Evolutionary conservation across 2,888 invertebrate species (phyloP).

Genomic region (Xanthostigma xanthostigma): DNA sequence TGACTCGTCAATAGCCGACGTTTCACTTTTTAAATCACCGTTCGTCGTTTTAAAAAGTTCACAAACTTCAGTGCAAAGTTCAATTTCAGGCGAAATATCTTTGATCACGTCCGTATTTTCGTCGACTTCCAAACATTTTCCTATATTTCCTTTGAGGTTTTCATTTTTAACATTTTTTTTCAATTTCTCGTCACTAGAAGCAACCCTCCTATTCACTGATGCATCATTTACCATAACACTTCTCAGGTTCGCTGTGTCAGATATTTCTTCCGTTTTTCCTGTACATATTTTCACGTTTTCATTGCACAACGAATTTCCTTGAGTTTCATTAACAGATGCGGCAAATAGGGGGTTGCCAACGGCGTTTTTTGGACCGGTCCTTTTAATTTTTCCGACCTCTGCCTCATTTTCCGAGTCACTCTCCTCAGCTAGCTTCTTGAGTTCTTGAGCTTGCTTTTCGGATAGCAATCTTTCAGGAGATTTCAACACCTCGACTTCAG

Average conservation of each 20-base stretch:
- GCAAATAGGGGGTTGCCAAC: constrained; percentile 21
- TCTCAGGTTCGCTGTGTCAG: too few relatives aligned
- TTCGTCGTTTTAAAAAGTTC: too few relatives aligned
- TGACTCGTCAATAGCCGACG: too few relatives aligned
- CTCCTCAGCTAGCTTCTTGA: constrained; percentile 13
- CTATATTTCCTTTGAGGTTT: neutral
- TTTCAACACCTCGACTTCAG: constrained; percentile 28
- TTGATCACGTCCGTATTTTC: neutral
- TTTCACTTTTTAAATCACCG: too few relatives aligned
- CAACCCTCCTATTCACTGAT: constrained; percentile 5
- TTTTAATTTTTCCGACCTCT: constrained; percentile 11
- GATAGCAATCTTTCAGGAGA: constrained; percentile 25
- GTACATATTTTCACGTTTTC: too few relatives aligned
- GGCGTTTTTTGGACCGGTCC: constrained; percentile 23
- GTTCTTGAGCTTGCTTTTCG: constrained; percentile 13
- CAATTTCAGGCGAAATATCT: neutral
- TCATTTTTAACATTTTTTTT: neutral
- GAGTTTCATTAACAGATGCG: constrained; percentile 4
- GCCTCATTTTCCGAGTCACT: constrained; percentile 17
- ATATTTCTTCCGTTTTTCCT: too few relatives aligned
- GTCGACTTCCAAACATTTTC: neutral
- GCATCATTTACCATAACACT: constrained; percentile 1
- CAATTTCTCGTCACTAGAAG: neutral
- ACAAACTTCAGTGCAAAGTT: too few relatives aligned
- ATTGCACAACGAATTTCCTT: too few relatives aligned